Evolutionary conservation across 92 coral and sea anemone species (phyloP).

Genomic region (Micromussa lordhowensis): DNA sequence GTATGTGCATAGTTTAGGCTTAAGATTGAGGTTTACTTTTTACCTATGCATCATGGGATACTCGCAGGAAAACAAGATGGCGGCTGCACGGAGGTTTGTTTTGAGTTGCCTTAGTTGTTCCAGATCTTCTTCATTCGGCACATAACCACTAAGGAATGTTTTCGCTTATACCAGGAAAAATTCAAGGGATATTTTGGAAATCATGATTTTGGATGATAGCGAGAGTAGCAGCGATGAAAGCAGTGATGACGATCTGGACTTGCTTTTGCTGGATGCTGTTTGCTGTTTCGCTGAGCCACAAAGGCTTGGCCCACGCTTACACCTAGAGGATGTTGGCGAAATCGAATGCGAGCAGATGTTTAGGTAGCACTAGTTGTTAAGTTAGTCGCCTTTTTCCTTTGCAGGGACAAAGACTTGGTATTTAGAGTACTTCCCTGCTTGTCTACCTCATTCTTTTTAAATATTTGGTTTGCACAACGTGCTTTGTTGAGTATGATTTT

Average conservation of each 20-base stretch:
- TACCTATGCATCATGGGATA: constrained; percentile 27
- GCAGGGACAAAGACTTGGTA: background rate
- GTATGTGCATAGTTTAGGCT: no score
- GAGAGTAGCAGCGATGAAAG: constrained; percentile 38
- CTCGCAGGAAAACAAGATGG: constrained; percentile 23
- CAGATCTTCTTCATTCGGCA: constrained; percentile 16
- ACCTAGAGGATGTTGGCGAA: constrained; percentile 29
- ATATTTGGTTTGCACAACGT: no score
- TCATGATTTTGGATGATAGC: constrained; percentile 18
- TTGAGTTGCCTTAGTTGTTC: constrained; percentile 3
- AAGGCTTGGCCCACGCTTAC: constrained; percentile 34
- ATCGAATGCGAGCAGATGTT: constrained; percentile 30
- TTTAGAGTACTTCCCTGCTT: background rate
- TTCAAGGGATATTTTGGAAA: constrained; percentile 8
- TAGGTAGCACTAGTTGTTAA: constrained; percentile 4
- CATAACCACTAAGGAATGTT: constrained; percentile 6
- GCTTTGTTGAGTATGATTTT: background rate
- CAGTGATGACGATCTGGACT: constrained; percentile 31
- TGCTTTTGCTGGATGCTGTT: constrained; percentile 30
- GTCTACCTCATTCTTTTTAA: background rate
- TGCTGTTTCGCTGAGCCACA: constrained; percentile 21
- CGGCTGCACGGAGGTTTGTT: constrained; percentile 14
- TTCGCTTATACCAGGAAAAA: constrained; percentile 7
- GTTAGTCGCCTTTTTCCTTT: background rate
- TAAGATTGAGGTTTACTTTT: constrained; percentile 15